Evolutionary conservation across 2,888 invertebrate species (phyloP).

Genomic region (Eristalinus aeneus): DNA sequence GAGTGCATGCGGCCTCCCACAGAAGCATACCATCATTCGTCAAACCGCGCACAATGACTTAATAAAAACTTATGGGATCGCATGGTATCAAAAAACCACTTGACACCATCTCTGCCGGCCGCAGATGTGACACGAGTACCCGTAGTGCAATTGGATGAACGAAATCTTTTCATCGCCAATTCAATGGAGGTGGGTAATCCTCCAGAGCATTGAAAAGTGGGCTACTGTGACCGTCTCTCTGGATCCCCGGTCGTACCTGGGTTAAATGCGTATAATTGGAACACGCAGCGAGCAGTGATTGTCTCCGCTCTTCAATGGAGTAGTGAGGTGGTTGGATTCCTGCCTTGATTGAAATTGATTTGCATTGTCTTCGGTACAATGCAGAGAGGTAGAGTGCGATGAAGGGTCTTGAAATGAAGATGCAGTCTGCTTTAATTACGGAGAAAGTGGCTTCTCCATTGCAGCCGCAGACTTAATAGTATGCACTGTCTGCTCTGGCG

Average conservation of each 20-base stretch:
- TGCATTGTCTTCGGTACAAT: slow-evolving; percentile 44
- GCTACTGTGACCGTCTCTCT: slow-evolving; percentile 18
- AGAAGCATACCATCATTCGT: not conserved
- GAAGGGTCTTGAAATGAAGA: slow-evolving; percentile 20
- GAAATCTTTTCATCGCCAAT: slow-evolving; percentile 55
- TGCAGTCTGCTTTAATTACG: slow-evolving; percentile 42
- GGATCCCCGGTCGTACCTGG: slow-evolving; percentile 43
- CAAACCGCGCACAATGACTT: slow-evolving; percentile 44
- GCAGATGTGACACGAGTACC: slow-evolving; percentile 41
- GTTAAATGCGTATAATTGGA: slow-evolving; percentile 42
- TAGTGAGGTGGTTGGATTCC: slow-evolving; percentile 10
- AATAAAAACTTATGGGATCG: slow-evolving; percentile 61
- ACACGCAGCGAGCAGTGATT: slow-evolving; percentile 18
- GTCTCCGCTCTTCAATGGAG: slow-evolving; percentile 12
- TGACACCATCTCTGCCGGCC: slow-evolving; percentile 60
- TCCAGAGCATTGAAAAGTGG: slow-evolving; percentile 42
- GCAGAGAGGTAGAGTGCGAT: not conserved
- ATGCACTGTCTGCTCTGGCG: not conserved
- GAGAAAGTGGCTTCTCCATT: not conserved
- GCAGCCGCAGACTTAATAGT: slow-evolving; percentile 8
- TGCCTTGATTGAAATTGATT: slow-evolving; percentile 55
- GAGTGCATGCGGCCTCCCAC: not conserved
- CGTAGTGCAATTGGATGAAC: slow-evolving; percentile 48
- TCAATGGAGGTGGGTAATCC: slow-evolving; percentile 29
- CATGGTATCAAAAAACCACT: slow-evolving; percentile 62